Evolutionary conservation across 2,113 vertebrate species (phyloP).

Genomic region (Catharus bicknelli): DNA sequence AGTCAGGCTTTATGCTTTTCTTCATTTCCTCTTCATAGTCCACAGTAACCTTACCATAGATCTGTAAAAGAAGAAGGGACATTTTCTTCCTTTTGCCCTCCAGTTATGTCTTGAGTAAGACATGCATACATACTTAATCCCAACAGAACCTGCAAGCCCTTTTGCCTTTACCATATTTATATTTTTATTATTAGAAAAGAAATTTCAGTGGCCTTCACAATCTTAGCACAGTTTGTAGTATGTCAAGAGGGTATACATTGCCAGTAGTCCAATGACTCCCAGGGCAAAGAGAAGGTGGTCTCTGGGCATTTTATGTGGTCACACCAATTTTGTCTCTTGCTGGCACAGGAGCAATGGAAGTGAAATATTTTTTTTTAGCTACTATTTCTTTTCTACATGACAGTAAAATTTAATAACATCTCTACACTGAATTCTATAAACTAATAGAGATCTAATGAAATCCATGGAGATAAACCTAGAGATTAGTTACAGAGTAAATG

Average conservation of each 20-base stretch:
- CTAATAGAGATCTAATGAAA: neutral
- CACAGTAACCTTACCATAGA: neutral
- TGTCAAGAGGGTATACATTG: neutral
- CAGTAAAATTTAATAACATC: neutral
- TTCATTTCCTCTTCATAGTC: slow-evolving; percentile 28
- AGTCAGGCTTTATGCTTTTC: slow-evolving; percentile 1
- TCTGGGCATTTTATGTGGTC: neutral
- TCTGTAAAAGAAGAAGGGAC: neutral
- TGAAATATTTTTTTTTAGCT: neutral
- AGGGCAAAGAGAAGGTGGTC: neutral
- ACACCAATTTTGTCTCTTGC: neutral
- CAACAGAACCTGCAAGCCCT: neutral
- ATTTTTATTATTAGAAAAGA: neutral
- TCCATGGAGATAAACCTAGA: neutral
- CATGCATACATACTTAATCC: neutral
- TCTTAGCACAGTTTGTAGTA: neutral
- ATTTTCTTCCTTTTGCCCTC: neutral
- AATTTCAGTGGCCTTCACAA: neutral
- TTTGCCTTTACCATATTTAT: neutral
- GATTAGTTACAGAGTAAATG: neutral
- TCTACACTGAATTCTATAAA: neutral
- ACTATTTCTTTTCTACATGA: neutral
- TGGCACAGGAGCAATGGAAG: neutral
- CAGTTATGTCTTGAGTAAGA: neutral
- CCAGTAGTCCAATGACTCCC: neutral